Conservation (phyloP, 2,888 invertebrate species). For the Macropis europaea region DNA sequence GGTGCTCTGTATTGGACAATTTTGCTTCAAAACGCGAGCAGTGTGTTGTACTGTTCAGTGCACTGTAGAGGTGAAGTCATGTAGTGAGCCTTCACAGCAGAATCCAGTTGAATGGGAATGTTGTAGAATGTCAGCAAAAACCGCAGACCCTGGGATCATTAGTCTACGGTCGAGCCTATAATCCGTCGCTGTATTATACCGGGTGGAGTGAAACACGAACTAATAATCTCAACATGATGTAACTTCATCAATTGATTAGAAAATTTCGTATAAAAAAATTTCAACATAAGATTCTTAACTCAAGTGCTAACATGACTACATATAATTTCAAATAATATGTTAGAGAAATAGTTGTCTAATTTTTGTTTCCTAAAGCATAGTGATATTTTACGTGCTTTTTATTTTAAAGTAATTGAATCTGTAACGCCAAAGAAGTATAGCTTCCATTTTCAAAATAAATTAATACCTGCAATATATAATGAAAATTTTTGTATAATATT, state of each 20-base stretch:
- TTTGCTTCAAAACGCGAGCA: conserved; percentile 35
- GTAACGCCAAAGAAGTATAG: too few relatives aligned
- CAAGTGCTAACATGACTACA: too few relatives aligned
- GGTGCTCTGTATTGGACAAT: neutral
- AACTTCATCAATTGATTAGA: neutral
- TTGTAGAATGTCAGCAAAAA: conserved; percentile 80
- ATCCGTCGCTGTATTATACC: conserved; percentile 72
- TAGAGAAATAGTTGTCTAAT: too few relatives aligned
- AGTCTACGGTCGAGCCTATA: conserved; percentile 77
- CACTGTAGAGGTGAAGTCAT: conserved; percentile 61
- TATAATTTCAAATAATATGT: too few relatives aligned
- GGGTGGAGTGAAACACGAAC: conserved; percentile 65
- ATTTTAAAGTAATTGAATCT: too few relatives aligned
- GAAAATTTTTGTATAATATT: too few relatives aligned
- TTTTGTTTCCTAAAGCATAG: too few relatives aligned
- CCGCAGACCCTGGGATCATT: conserved; percentile 78
- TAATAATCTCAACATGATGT: conserved; percentile 1
- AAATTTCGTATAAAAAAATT: neutral
- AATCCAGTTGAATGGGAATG: conserved; percentile 79
- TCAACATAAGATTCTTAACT: too few relatives aligned
- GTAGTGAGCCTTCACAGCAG: conserved; percentile 57
- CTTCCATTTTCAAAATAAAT: too few relatives aligned
- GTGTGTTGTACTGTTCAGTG: conserved; percentile 25
- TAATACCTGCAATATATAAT: too few relatives aligned
- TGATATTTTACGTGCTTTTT: too few relatives aligned